Conservation (phyloP, 2,113 vertebrate species). For the Oxyruncus cristatus region DNA sequence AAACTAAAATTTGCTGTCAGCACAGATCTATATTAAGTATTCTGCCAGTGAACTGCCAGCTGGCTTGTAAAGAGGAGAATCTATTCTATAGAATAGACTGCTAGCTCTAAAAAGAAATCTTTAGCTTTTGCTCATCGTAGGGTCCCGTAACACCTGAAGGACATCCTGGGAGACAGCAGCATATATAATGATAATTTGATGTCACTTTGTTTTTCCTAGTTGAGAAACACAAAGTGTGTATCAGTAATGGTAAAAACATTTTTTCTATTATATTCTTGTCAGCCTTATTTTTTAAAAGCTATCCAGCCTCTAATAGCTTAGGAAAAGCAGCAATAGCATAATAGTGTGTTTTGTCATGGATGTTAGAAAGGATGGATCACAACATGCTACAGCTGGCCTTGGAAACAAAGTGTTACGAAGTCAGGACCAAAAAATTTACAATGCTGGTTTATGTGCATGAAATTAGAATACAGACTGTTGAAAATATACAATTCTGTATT, state of each 20-base stretch:
- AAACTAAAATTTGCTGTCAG: slow-evolving; percentile 44
- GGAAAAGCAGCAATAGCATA: slow-evolving; percentile 45
- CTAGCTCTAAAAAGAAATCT: slow-evolving; percentile 36
- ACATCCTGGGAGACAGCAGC: slow-evolving; percentile 9
- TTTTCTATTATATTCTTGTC: slow-evolving; percentile 38
- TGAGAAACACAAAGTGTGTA: slow-evolving; percentile 31
- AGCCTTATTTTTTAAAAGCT: slow-evolving; percentile 53
- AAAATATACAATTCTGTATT: slow-evolving; percentile 54
- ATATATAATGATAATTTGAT: slow-evolving; percentile 25
- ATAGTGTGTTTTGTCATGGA: slow-evolving; percentile 39
- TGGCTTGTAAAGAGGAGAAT: slow-evolving; percentile 47
- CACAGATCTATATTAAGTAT: slow-evolving; percentile 40
- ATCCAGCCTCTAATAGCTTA: slow-evolving; percentile 20
- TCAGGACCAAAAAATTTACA: slow-evolving; percentile 47
- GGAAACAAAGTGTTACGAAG: slow-evolving; percentile 53
- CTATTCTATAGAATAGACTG: neutral
- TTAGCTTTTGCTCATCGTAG: slow-evolving; percentile 9
- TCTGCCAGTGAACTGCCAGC: slow-evolving; percentile 48
- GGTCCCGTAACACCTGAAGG: slow-evolving; percentile 45
- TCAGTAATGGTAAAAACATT: slow-evolving; percentile 27
- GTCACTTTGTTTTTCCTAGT: slow-evolving; percentile 28
- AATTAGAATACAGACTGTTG: slow-evolving; percentile 63
- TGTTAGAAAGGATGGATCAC: slow-evolving; percentile 45
- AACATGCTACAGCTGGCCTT: slow-evolving; percentile 28
- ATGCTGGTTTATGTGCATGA: slow-evolving; percentile 50